These are phyloP conservation scores for Telmatochromis sp. DNA, from an alignment of 2,113 vertebrate genomes.

Conservation along the genomic window DNA sequence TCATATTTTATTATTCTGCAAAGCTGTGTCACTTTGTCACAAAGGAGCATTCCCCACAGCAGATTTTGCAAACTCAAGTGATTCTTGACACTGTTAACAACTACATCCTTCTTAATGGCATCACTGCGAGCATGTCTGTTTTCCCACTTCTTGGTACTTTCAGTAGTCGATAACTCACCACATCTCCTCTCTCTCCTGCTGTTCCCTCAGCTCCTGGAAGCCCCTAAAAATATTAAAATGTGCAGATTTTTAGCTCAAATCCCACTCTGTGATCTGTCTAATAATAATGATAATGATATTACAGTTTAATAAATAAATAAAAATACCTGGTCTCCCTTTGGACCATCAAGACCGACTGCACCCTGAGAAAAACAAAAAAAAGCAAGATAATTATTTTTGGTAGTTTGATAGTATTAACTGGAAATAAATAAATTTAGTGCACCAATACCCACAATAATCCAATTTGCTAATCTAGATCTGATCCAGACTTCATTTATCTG, in stretches of 20 bases:
- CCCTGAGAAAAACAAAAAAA: constrained; percentile 66
- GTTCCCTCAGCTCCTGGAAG: constrained; percentile 83
- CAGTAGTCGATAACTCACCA: constrained; percentile 68
- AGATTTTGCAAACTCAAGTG: rapidly evolving
- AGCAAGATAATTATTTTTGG: not conserved
- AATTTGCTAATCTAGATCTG: not conserved
- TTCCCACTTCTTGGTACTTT: not conserved
- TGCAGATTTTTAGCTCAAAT: not conserved
- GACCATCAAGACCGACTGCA: constrained; percentile 80
- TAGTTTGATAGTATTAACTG: not conserved
- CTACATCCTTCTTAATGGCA: not conserved
- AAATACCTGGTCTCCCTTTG: constrained; percentile 85
- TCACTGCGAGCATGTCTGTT: not conserved
- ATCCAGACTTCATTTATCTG: not conserved
- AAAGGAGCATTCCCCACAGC: not conserved
- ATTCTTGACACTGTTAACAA: not conserved
- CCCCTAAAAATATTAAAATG: constrained; percentile 69
- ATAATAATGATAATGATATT: not conserved
- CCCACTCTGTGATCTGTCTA: not conserved
- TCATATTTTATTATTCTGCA: not conserved
- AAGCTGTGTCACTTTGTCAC: not conserved
- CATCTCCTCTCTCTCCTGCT: constrained; percentile 79
- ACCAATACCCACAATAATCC: not conserved
- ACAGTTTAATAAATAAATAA: not conserved
- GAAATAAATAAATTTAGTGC: not conserved